Conservation (phyloP, 1,140 invertebrate species). For the Arctopsyche grandis region DNA sequence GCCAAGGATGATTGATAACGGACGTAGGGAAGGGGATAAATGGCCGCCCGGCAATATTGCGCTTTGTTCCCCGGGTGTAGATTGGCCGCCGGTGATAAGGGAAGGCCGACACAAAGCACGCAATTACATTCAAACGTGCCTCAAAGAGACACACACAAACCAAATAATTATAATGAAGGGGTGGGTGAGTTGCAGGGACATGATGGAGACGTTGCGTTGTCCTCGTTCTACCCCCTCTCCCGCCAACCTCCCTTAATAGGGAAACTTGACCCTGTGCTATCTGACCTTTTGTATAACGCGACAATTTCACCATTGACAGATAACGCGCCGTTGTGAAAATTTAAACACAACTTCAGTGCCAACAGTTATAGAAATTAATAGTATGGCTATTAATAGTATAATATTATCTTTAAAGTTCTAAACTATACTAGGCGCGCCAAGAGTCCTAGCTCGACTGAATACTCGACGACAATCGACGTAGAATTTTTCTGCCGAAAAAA, state of each 20-base stretch:
- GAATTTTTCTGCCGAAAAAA: too few species aligned
- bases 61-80: constrained; percentile 15
- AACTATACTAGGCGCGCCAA: too few species aligned
- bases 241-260: neutral
- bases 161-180: constrained; percentile 33
- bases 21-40: neutral
- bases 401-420: too few species aligned
- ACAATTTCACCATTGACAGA: constrained; percentile 2
- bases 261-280: neutral
- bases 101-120: constrained; percentile 35
- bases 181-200: neutral
- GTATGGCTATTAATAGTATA: too few species aligned
- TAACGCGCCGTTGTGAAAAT: too few species aligned
- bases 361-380: too few species aligned
- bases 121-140: constrained; percentile 51
- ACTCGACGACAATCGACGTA: too few species aligned
- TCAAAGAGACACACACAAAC: constrained; percentile 26
- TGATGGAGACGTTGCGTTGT: neutral
- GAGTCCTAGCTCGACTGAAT: too few species aligned
- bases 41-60: neutral
- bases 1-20: constrained; percentile 22
- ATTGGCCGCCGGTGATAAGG: constrained; percentile 43
- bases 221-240: neutral
- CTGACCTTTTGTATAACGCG: too few species aligned
- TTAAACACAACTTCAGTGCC: too few species aligned